Percentiles rank a stretch among this genome's conserved stretches.
Conservation (phyloP, 2,797 vertebrate species). For the Esox masquinongy region DNA sequence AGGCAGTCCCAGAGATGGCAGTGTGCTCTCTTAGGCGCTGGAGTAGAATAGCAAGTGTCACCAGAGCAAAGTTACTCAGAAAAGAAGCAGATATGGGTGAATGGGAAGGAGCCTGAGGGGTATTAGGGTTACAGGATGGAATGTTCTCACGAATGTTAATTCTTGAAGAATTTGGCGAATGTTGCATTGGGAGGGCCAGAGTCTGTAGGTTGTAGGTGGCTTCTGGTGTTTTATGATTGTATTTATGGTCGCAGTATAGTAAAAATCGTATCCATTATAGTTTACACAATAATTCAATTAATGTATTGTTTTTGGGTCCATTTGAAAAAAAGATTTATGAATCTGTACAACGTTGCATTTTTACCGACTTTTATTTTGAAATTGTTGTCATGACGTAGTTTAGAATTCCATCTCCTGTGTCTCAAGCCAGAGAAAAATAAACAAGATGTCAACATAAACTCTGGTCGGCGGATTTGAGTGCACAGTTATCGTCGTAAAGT, state of each 20-base stretch:
- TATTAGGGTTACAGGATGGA: no score
- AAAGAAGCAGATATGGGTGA: no score
- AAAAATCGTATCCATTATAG: neutral
- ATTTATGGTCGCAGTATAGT: neutral
- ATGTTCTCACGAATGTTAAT: no score
- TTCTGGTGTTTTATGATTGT: neutral
- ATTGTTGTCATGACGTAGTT: constrained; percentile 39
- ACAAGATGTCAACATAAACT: constrained; percentile 51
- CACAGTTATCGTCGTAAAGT: neutral
- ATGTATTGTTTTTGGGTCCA: neutral
- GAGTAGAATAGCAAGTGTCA: no score
- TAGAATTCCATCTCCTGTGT: constrained; percentile 14
- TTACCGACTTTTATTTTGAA: constrained; percentile 25
- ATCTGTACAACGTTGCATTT: neutral
- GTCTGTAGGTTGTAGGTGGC: no score
- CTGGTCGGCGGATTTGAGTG: neutral
- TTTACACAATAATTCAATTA: neutral
- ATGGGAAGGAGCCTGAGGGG: no score
- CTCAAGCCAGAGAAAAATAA: neutral
- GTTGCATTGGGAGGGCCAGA: no score
- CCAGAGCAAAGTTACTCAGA: no score
- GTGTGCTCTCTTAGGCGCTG: no score
- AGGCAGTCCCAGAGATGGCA: no score
- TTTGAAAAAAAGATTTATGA: neutral
- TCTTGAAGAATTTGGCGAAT: no score